Evolutionary conservation across 2,797 vertebrate species (phyloP).

Genomic region (Phyllotis vaccarum): DNA sequence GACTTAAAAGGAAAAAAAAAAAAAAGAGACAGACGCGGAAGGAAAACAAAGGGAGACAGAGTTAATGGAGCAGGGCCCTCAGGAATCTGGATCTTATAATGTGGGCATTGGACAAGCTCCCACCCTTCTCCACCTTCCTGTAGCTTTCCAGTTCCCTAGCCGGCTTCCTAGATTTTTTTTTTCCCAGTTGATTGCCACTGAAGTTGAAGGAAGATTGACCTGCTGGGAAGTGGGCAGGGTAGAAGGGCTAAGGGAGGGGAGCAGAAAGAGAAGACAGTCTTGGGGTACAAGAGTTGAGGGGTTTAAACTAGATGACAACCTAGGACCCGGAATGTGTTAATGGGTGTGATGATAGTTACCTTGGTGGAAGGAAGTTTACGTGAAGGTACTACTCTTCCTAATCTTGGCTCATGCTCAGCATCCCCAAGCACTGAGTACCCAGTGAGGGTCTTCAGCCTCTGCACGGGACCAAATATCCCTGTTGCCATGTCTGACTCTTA

Average conservation of each 20-base stretch:
- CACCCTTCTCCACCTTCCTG: fast-evolving
- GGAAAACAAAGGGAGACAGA: not conserved
- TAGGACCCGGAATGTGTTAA: not conserved
- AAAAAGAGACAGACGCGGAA: not conserved
- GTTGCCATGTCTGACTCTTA: not conserved
- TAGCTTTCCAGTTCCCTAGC: not conserved
- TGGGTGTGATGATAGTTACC: no score
- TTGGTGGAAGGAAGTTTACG: not conserved
- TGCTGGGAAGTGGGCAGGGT: not conserved
- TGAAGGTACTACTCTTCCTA: not conserved
- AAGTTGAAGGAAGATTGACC: not conserved
- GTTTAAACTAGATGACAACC: not conserved
- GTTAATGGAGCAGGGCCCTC: not conserved
- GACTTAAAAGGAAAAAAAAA: not conserved
- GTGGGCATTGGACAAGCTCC: fast-evolving
- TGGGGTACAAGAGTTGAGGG: not conserved
- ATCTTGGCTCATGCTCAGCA: not conserved
- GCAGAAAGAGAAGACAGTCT: not conserved
- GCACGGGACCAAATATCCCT: not conserved
- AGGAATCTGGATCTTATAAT: fast-evolving
- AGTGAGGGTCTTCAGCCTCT: fast-evolving
- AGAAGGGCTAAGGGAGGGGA: not conserved
- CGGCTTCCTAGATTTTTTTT: not conserved
- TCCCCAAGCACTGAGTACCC: not conserved
- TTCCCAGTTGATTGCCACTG: no score